Conservation (phyloP, 2,888 invertebrate species). For the Watsonalla binaria region DNA sequence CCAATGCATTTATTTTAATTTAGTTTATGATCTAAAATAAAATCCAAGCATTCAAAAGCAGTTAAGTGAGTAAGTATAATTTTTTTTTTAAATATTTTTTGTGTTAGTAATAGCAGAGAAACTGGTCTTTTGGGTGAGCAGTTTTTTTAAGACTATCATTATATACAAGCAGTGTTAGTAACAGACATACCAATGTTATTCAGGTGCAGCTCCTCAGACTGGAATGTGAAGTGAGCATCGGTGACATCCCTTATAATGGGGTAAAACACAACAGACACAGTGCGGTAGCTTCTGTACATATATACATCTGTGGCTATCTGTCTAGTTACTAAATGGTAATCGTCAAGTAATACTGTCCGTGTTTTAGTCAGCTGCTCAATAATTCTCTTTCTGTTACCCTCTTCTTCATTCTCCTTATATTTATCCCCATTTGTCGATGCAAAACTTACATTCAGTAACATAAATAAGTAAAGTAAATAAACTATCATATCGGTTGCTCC, state of each 20-base stretch:
- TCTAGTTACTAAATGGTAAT: constrained; percentile 65
- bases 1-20: too few relatives aligned
- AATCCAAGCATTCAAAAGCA: too few relatives aligned
- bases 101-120: too few relatives aligned
- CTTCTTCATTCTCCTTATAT: constrained; percentile 49
- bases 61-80: too few relatives aligned
- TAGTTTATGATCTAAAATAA: too few relatives aligned
- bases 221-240: constrained; percentile 69
- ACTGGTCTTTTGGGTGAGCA: too few relatives aligned
- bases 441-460: constrained; percentile 45
- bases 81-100: too few relatives aligned
- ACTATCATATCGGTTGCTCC: constrained; percentile 47
- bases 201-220: constrained; percentile 70
- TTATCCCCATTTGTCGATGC: constrained; percentile 48
- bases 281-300: constrained; percentile 69
- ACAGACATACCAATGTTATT: constrained; percentile 68
- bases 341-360: constrained; percentile 58
- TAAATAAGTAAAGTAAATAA: constrained; percentile 46
- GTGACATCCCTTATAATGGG: constrained; percentile 58
- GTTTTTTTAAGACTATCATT: too few relatives aligned
- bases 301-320: constrained; percentile 68
- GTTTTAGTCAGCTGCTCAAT: constrained; percentile 62
- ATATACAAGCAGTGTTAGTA: background rate
- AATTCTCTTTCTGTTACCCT: constrained; percentile 54
- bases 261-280: constrained; percentile 68